Conservation (phyloP, 1,140 invertebrate genomes). For the Tetranychus cinnabarinus region DNA sequence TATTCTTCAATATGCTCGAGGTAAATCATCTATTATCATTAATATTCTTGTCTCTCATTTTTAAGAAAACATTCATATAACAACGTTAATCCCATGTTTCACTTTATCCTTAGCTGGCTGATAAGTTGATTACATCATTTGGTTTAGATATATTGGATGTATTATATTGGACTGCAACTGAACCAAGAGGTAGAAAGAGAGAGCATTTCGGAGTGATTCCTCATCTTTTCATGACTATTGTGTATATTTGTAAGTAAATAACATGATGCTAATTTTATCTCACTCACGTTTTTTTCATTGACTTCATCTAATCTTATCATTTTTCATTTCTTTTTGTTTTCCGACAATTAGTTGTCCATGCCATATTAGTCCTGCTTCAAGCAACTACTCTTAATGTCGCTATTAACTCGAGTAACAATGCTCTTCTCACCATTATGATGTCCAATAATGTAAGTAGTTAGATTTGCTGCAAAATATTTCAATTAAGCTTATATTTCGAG, state of each 20-base stretch:
- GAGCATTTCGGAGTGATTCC: constrained; percentile 55
- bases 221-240: constrained; percentile 63
- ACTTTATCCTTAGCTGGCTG: constrained; percentile 36
- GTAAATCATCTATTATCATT: constrained; percentile 23
- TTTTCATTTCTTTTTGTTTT: constrained; percentile 1
- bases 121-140: constrained; percentile 83
- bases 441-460: constrained; percentile 78
- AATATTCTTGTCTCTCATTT: background rate
- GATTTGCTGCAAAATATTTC: background rate
- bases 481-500: background rate
- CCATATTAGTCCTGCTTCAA: constrained; percentile 71
- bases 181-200: constrained; percentile 48
- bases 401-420: constrained; percentile 96
- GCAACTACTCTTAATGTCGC: constrained; percentile 93
- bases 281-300: background rate
- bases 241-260: constrained; percentile 55
- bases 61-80: background rate
- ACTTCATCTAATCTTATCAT: background rate
- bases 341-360: constrained; percentile 46
- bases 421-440: constrained; percentile 93
- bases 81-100: background rate
- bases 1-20: constrained; percentile 99
- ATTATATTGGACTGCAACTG: constrained; percentile 89
- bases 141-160: constrained; percentile 95
- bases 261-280: background rate